Conservation (phyloP, 35 echinoderm and acorn worm species). For the Patiria miniata region DNA sequence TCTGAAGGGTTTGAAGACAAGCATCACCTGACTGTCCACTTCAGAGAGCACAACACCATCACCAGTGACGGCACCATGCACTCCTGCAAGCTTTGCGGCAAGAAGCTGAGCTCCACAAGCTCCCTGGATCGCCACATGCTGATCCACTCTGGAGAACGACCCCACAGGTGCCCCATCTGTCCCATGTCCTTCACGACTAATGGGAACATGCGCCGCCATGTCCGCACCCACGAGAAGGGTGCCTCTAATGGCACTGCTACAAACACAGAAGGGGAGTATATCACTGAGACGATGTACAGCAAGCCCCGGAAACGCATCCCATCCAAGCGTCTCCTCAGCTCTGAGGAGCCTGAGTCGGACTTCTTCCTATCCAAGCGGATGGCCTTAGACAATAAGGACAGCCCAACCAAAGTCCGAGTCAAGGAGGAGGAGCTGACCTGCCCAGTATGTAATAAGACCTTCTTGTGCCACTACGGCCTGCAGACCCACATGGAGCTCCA, state of each 20-base stretch:
- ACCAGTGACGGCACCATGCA: conserved; percentile 68
- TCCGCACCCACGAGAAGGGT: conserved; percentile 90
- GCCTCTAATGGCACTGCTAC: not conserved
- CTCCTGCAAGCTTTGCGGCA: conserved; percentile 89
- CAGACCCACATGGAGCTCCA: conserved; percentile 90
- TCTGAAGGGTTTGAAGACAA: conserved; percentile 52
- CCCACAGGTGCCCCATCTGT: conserved; percentile 88
- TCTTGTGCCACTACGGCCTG: conserved; percentile 82
- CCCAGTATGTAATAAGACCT: conserved; percentile 86
- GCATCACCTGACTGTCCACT: conserved; percentile 84
- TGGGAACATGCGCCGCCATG: conserved; percentile 95
- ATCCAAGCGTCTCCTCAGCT: conserved; percentile 56
- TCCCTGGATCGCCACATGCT: conserved; percentile 98
- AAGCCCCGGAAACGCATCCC: conserved; percentile 63
- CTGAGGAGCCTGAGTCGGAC: not conserved
- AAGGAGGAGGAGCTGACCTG: conserved; percentile 68
- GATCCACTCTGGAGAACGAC: conserved; percentile 95
- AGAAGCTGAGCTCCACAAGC: conserved; percentile 92
- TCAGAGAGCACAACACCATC: conserved; percentile 75
- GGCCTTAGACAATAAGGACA: not conserved
- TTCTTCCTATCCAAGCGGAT: not conserved
- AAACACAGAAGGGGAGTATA: conserved; percentile 40
- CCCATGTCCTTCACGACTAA: conserved; percentile 96
- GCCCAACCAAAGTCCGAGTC: not conserved
- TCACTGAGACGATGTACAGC: conserved; percentile 33